Evolutionary conservation across 1,140 invertebrate genomes (phyloP), one percentile per base, ranked within the genome.

Genomic region (Drosophila saltans): DNA sequence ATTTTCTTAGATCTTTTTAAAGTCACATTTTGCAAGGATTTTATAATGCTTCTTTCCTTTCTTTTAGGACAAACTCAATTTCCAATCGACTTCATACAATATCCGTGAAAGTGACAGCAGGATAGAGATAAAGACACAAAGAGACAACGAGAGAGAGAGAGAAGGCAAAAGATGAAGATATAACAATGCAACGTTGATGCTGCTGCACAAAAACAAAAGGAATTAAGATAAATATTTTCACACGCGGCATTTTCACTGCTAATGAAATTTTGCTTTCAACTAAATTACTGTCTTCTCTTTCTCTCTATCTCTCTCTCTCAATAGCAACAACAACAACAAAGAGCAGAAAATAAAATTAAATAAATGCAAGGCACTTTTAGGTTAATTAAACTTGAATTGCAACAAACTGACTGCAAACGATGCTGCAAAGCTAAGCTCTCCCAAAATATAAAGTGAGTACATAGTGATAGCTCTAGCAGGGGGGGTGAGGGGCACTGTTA

Each of bases 351-450:
- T 80, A 86, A 86, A 88, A 86, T 86, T 86, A 86, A 86, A 86
- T 86, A 86, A 52, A 88, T 86, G 83, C 83, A 86, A 83, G 83
- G 24, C 83, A 86, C 83, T 86, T 86, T 86, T 86, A 86, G 83
- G 83, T 88, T 86, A 86, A 86, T 86, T 86, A 86, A 86, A 88
- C 83, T 80, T 86, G 83, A 86, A 86, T 83, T 75, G 80, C 80
- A 66, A 79, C 80, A 88, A 86, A 83, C 80, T 72, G 80, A 65
- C 72, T 76, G 75, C 80, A 81, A 80, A 66, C 81, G 69, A 48
- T 74, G 69, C 73, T 52, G 16, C 61, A 60, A 55, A 69, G 76
- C 76, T 80, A 83, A 86, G 76, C 83, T 69, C n/a, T 30, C 7
- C 30, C 57, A 21, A 36, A 64, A 66, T 80, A 80, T 80, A 80